Base-by-base conservation (phyloP, 2,888 invertebrate genomes). In the Ornithoptera priamus region DNA sequence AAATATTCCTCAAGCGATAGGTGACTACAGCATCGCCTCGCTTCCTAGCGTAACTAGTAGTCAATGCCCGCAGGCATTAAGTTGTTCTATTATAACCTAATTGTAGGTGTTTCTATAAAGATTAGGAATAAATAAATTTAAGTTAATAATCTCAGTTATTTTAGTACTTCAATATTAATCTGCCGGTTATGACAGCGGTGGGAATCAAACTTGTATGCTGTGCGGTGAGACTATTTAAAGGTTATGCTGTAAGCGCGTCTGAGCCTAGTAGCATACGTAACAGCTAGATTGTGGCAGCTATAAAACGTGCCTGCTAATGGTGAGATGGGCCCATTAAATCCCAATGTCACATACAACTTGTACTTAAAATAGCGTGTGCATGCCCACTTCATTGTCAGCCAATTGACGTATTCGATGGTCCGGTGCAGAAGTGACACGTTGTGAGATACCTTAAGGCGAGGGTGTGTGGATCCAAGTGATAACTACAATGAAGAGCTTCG, bases 311-410 rank as follows among this genome's bases (percentile, higher is more conserved):
- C 58, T 36, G 17, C 18, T 57, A 69, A 69, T 65, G 42, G 61
- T 42, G 65, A 36, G 42, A 61, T 65, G 69, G 61, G 65, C 12
- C 64, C 61, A 69, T 65, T 69, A 69, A 61, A 69, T 69, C 56
- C 30, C 22, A 69, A 65, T 69, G 65, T 65, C 59, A 39, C 61
- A 69, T 69, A 50, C 50, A 65, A 65, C 61, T 42, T 61, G 30
- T 46, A 30, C 17, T 57, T 46, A 64, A 42, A 65, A 65, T 65
- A 61, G 69, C 6, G 12, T 60, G 30, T 57, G 56, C 46, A 64
- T 22, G 24, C 42, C 10, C 42, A 60, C 59, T 30, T 69, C 39
- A 65, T 69, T 69, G 69, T 69, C n/a, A n/a, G 39, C 53, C 65
- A 69, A 69, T 66, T 57, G 65, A 62, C 20, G 36, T 69, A 69